These are phyloP conservation scores for Columbina picui DNA, from an alignment of 2,113 vertebrate species.

Conservation along the genomic window DNA sequence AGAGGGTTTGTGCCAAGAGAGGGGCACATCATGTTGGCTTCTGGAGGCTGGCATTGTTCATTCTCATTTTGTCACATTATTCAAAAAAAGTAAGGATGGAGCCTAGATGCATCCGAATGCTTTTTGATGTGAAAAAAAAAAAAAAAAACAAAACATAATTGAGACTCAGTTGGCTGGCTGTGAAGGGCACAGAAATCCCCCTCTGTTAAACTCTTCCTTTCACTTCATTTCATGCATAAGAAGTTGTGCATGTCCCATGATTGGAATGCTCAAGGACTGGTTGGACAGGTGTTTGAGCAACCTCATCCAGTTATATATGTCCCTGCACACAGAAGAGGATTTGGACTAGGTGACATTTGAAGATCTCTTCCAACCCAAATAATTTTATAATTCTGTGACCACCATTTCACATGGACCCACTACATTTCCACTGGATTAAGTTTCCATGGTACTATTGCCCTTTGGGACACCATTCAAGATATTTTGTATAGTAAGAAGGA, in stretches of 20 bases:
- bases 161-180: neutral
- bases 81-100: neutral
- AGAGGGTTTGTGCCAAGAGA: neutral
- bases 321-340: neutral
- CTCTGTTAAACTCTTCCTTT: neutral
- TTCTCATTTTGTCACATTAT: neutral
- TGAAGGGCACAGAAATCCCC: neutral
- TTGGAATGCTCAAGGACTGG: neutral
- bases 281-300: neutral
- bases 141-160: neutral
- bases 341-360: neutral
- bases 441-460: neutral
- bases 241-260: neutral
- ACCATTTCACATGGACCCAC: neutral
- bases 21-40: accelerated
- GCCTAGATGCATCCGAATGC: neutral
- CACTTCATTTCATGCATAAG: neutral
- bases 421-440: neutral
- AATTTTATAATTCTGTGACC: neutral
- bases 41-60: neutral
- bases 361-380: neutral
- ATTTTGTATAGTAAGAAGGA: neutral
- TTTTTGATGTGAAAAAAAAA: neutral
- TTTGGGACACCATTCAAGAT: neutral
- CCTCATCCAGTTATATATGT: neutral